phyloP scores from a whole-genome alignment of 1,140 invertebrate genomes.

The Hesperophylax magnus region DNA sequence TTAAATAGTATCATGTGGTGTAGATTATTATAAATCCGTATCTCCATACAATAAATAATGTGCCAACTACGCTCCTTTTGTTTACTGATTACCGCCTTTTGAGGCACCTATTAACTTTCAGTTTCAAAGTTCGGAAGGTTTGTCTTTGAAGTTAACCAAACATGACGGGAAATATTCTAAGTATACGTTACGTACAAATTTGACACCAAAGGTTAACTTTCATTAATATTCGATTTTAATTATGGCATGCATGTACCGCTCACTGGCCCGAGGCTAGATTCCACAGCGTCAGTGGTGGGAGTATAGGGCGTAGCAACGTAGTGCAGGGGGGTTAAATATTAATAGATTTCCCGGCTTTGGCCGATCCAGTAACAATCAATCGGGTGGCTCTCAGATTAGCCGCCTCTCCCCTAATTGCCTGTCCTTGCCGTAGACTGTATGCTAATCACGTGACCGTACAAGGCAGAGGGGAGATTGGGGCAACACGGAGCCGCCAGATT shows the following conservation, averaged over 20 bases:
- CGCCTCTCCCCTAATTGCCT: conserved; percentile 31
- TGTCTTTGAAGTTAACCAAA: too few relatives aligned
- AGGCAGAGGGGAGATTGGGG: conserved; percentile 7
- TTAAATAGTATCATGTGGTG: too few relatives aligned
- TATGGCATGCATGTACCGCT: neutral
- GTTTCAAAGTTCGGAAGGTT: too few relatives aligned
- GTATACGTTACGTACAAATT: too few relatives aligned
- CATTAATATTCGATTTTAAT: conserved; percentile 19
- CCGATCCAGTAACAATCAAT: conserved; percentile 36
- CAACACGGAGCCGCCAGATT: conserved; percentile 20
- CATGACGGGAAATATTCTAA: too few relatives aligned
- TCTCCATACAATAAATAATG: too few relatives aligned
- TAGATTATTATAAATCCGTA: too few relatives aligned
- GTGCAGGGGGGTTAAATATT: conserved; percentile 3
- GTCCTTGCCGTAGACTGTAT: conserved; percentile 35
- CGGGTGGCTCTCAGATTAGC: conserved; percentile 20
- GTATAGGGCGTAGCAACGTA: neutral
- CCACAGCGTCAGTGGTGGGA: neutral
- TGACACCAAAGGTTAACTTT: neutral
- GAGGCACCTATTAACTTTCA: too few relatives aligned
- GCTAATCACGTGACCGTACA: conserved; percentile 30
- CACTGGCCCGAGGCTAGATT: neutral
- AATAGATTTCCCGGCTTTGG: conserved; percentile 26
- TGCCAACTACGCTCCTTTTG: too few relatives aligned
- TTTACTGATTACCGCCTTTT: too few relatives aligned